phyloP scores from a whole-genome alignment of 2,888 invertebrate genomes.

The Salticus scenicus region DNA sequence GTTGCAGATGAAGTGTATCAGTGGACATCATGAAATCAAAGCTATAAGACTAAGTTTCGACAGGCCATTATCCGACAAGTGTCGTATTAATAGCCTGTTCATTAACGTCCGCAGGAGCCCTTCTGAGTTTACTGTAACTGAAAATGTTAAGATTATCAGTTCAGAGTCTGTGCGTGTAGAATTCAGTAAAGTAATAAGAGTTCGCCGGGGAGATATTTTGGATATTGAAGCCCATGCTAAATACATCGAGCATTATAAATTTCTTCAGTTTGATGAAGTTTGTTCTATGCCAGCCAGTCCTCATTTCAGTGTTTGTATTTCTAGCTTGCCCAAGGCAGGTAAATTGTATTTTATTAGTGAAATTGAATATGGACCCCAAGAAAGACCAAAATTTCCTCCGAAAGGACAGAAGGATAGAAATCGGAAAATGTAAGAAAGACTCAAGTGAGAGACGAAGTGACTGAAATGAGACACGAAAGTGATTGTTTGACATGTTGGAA shows the following conservation, averaged over 20 bases:
- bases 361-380: slow-evolving; percentile 18
- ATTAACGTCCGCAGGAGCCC: background rate
- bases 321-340: slow-evolving; percentile 21
- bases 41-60: slow-evolving; percentile 35
- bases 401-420: no score
- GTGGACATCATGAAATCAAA: slow-evolving; percentile 11
- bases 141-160: background rate
- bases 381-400: no score
- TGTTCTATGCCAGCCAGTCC: background rate
- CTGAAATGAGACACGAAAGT: no score
- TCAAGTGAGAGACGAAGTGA: no score
- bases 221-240: slow-evolving; percentile 25
- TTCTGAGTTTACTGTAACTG: background rate
- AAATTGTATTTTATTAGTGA: slow-evolving; percentile 38
- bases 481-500: no score
- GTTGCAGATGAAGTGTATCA: slow-evolving; percentile 26
- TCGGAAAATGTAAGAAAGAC: no score
- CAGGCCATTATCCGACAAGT: slow-evolving; percentile 6
- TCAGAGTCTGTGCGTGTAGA: slow-evolving; percentile 8
- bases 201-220: background rate
- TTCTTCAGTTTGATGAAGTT: slow-evolving; percentile 36
- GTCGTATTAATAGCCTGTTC: slow-evolving; percentile 8
- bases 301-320: slow-evolving; percentile 12
- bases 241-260: slow-evolving; percentile 20
- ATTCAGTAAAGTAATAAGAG: background rate